Evolutionary conservation across 2,888 invertebrate genomes (phyloP), one percentile per base, ranked within the genome.

Genomic region (Cephus spinipes): DNA sequence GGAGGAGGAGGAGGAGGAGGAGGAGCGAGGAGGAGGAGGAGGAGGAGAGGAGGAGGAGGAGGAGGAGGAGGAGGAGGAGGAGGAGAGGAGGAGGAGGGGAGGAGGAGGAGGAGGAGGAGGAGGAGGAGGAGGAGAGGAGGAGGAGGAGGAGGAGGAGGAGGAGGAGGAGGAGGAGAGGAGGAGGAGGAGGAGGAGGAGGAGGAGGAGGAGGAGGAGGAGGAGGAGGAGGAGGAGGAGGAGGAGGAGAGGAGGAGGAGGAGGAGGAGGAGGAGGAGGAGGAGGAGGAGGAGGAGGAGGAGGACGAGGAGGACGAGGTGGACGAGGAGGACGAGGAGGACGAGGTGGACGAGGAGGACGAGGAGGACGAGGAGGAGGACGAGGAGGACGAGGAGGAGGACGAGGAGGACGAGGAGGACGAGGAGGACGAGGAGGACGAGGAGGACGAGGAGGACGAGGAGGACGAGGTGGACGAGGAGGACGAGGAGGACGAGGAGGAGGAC

Each of bases 111-210:
- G 23, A 12, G 68, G 23, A 23, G 68, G 23, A 12, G 68, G 35
- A 73, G 79, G 69, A 55, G 68, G 15, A 73, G 73, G 12, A 23
- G 68, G 23, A 12, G 68, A 68, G 68, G 23, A 15, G 12, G 68
- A 23, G 12, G 68, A 68, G 68, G 69, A 31, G 75, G 40, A 34
- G 35, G 36, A 69, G 68, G 40, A 33, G 75, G 74, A 74, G 74
- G 71, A 68, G 30, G 69, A 73, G 77, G 75, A 75, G 75, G 69
- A 76, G n/a, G n/a, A n/a, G n/a, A 74, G 32, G 2, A 32, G n/a
- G n/a, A n/a, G n/a, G n/a, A n/a, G n/a, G n/a, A n/a, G n/a, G 68
- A 23, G 68, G 23, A 12, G 68, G 23, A 12, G 68, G 23, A 23
- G 68, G 23, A 12, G 68, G 23, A 23, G 12, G 23, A 12, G 68